These are phyloP conservation scores for Eupithecia pulchellata DNA, from an alignment of 2,888 invertebrate species.

Conservation along the genomic window DNA sequence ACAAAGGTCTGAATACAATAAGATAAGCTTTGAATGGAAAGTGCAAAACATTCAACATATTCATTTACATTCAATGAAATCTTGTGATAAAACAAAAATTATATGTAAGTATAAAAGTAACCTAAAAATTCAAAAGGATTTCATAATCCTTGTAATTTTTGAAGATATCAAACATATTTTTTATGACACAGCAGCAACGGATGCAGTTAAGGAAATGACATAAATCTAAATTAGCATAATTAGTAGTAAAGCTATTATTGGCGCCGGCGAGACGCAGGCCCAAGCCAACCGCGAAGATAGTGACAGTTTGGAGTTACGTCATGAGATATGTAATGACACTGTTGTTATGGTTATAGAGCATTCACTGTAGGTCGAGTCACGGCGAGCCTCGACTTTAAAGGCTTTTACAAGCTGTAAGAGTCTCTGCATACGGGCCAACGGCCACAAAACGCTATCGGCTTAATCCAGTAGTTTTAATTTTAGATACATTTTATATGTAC, in stretches of 20 bases:
- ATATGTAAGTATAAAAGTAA: neutral
- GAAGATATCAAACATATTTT: constrained; percentile 2
- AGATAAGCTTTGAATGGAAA: neutral
- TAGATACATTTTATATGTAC: too few relatives aligned
- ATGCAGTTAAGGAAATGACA: constrained; percentile 34
- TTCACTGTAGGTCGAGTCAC: neutral
- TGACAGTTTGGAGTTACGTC: neutral
- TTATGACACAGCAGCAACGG: constrained; percentile 16
- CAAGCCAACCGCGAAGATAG: neutral
- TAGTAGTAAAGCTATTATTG: constrained; percentile 29
- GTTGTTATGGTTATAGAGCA: neutral
- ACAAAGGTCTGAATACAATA: neutral
- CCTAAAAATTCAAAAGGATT: neutral
- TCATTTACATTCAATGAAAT: too few relatives aligned
- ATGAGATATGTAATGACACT: neutral
- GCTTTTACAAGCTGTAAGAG: too few relatives aligned
- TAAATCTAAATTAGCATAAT: constrained; percentile 38
- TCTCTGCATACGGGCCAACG: too few relatives aligned
- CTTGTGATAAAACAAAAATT: neutral
- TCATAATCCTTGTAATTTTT: neutral
- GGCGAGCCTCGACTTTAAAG: neutral
- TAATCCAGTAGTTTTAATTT: too few relatives aligned
- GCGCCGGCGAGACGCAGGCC: constrained; percentile 14
- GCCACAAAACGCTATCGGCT: too few relatives aligned
- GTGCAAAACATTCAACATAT: too few relatives aligned